Evolutionary conservation across 2,888 invertebrate genomes (phyloP).

Genomic region (Diarsia brunnea): DNA sequence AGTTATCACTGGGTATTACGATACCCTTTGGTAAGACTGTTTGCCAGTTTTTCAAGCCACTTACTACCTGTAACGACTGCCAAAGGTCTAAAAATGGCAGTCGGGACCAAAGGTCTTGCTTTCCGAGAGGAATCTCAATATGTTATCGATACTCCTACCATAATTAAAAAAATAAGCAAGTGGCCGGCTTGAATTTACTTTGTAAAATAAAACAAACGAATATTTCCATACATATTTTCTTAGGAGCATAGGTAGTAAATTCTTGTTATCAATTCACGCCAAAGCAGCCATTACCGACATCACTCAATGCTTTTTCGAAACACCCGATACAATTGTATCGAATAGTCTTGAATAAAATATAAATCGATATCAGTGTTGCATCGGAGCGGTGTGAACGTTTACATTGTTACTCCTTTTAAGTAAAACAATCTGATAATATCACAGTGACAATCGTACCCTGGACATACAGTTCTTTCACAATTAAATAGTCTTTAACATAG

Average conservation of each 20-base stretch:
- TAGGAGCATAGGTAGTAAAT: not conserved
- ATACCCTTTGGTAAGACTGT: no score
- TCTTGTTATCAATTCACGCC: not conserved
- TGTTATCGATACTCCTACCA: not conserved
- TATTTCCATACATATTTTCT: not conserved
- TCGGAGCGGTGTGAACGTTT: slow-evolving; percentile 7
- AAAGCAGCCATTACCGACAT: not conserved
- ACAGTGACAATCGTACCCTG: not conserved
- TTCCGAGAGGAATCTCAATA: no score
- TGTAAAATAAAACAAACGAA: not conserved
- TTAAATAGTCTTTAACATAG: not conserved
- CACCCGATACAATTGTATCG: slow-evolving; percentile 17
- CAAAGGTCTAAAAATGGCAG: no score
- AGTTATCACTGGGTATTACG: no score
- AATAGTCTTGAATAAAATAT: slow-evolving; percentile 43
- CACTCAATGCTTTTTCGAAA: slow-evolving; percentile 8
- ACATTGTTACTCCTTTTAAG: slow-evolving; percentile 37
- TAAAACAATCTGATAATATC: slow-evolving; percentile 11
- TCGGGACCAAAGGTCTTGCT: no score
- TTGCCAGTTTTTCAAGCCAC: no score
- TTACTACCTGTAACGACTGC: no score
- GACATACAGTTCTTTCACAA: not conserved
- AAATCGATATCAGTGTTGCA: slow-evolving; percentile 14
- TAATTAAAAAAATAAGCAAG: not conserved
- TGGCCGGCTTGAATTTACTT: not conserved